A percentile compares a stretch with the other conserved stretches of the same genome.
Evolutionary conservation across 2,113 vertebrate species (phyloP).

Genomic region (Hemichromis elongatus): DNA sequence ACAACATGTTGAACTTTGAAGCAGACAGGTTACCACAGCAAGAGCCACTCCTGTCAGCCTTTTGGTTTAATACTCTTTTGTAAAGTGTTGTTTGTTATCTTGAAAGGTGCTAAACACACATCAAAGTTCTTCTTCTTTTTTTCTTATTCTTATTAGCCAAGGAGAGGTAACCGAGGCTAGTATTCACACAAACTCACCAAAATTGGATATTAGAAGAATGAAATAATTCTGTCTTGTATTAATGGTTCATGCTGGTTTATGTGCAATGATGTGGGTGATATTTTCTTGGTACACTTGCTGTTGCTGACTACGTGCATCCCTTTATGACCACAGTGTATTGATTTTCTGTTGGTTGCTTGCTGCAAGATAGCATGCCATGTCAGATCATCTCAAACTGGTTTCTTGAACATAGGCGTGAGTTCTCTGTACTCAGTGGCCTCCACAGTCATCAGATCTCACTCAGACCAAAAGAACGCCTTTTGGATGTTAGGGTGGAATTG

Average conservation of each 20-base stretch:
- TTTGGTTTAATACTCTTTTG: neutral
- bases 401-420: neutral
- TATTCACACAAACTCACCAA: neutral
- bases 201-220: neutral
- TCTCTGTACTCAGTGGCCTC: neutral
- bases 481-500: neutral
- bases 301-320: neutral
- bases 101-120: neutral
- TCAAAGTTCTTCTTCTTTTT: rapidly evolving
- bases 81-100: neutral
- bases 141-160: neutral
- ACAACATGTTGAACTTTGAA: neutral
- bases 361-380: neutral
- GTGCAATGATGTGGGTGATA: neutral
- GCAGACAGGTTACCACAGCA: neutral
- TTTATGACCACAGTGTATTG: neutral
- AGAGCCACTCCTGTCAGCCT: neutral
- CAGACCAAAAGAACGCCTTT: neutral
- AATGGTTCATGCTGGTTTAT: neutral
- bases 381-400: neutral
- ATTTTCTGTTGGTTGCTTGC: neutral
- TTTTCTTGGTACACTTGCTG: neutral
- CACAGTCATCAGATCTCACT: neutral
- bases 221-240: neutral
- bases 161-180: neutral